Conservation (phyloP, 2,797 vertebrate genomes). For the Aldrovandia affinis region DNA sequence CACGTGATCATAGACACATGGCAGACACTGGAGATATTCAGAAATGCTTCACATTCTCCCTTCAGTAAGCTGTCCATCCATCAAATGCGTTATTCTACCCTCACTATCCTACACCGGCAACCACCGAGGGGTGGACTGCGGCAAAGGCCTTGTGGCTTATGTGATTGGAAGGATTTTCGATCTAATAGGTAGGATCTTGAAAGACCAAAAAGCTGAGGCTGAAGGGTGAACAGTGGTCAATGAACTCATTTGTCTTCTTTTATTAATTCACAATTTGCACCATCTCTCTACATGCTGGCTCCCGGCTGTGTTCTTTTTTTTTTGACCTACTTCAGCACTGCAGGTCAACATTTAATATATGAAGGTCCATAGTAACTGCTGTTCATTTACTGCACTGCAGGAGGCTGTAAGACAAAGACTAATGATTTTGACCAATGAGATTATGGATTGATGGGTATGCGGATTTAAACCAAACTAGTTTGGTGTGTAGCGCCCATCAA, state of each 20-base stretch:
- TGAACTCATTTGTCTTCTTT: slow-evolving; percentile 1
- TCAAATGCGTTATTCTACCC: background rate
- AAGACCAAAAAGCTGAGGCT: background rate
- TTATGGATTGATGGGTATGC: background rate
- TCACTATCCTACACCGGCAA: background rate
- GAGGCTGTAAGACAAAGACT: too few relatives aligned
- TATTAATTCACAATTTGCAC: background rate
- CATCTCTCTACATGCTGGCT: background rate
- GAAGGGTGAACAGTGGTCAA: background rate
- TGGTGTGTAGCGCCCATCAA: background rate
- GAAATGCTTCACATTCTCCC: background rate
- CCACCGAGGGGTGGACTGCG: background rate
- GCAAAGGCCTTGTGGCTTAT: background rate
- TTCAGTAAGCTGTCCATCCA: background rate
- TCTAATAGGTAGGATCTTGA: background rate
- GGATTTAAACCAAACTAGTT: background rate
- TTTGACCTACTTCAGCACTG: background rate
- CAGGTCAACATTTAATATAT: background rate
- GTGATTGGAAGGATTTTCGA: background rate
- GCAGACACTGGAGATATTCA: too few relatives aligned
- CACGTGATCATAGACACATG: too few relatives aligned
- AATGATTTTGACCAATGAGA: background rate
- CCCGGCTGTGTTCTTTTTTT: background rate
- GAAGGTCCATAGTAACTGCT: background rate
- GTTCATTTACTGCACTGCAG: too few relatives aligned